Evolutionary conservation across 2,888 invertebrate genomes (phyloP), one percentile per base, ranked within the genome.

Genomic region (Sarcophaga rosellei): DNA sequence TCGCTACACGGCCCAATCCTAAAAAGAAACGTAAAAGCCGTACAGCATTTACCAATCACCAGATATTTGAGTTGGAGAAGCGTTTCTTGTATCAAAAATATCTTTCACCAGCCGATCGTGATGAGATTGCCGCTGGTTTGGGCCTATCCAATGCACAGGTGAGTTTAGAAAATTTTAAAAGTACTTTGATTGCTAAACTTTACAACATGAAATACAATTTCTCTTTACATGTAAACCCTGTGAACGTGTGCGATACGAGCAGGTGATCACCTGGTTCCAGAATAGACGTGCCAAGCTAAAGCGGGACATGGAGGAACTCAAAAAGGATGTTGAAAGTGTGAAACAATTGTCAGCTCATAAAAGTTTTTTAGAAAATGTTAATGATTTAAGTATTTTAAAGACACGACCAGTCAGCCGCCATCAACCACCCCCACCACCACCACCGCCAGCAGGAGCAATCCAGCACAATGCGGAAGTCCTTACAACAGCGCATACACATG

Each of bases 71-170:
- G 94, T 94, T 99, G 92, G 99, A 99, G 93, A 99, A 98, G 92
- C 95, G 99, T 90, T 99, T 99, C 94, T 95, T 99, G n/a, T 98
- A 99, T 94, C 99, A 99, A 94, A 99, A 99, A 94, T 99, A 99
- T 94, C 95, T 99, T 89, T 98, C 98, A 76, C 99, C 99, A 0
- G 98, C 99, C 0, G 99, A 99, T 93, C 95, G 99, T 88, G 99
- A 99, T 94, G 99, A 99, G 92, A 98, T 99, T 88, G 99, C 99
- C 4, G 97, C 97, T 88, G 97, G 96, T 47, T 94, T 99, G 85
- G 98, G 99, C 4, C 95, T 99, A 17, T 98, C 98, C 88, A 99
- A 99, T 94, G 99, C 99, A n/a, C 99, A 99, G 95, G 93, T 93
- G 90, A 90, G 90, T 91, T 17, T 8, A 35, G 35, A 35, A 35